phyloP scores from a whole-genome alignment of 1,140 invertebrate genomes.

The Cephus cinctus region DNA sequence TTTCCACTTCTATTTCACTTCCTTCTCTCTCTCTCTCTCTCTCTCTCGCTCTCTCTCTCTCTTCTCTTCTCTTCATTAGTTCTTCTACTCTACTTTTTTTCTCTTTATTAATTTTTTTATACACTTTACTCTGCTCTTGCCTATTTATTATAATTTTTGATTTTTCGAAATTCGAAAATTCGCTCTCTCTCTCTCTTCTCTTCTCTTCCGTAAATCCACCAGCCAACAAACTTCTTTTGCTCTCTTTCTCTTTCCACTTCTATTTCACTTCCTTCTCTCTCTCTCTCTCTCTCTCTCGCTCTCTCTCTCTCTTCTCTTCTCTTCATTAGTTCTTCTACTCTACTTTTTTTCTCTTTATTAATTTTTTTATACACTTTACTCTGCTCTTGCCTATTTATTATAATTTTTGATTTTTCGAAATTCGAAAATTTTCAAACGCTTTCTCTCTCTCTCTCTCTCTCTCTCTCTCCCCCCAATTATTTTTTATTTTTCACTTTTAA shows the following conservation, averaged over 20 bases:
- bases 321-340: conserved; percentile 8
- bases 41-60: conserved; percentile 20
- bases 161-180: not conserved
- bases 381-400: conserved; percentile 30
- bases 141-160: conserved; percentile 25
- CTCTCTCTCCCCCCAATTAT: not conserved
- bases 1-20: conserved; percentile 13
- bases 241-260: not conserved
- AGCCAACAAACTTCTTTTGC: conserved; percentile 25
- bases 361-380: conserved; percentile 14
- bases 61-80: conserved; percentile 19
- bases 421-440: not conserved
- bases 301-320: conserved; percentile 6
- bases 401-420: conserved; percentile 13
- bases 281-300: conserved; percentile 13
- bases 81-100: conserved; percentile 18
- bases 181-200: not conserved
- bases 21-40: conserved; percentile 13
- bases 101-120: conserved; percentile 18
- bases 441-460: not conserved
- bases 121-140: conserved; percentile 22
- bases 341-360: conserved; percentile 22
- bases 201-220: conserved; percentile 28
- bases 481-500: not conserved
- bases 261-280: not conserved